Conservation (phyloP, 2,113 vertebrate genomes). For the Rhineura floridana region DNA sequence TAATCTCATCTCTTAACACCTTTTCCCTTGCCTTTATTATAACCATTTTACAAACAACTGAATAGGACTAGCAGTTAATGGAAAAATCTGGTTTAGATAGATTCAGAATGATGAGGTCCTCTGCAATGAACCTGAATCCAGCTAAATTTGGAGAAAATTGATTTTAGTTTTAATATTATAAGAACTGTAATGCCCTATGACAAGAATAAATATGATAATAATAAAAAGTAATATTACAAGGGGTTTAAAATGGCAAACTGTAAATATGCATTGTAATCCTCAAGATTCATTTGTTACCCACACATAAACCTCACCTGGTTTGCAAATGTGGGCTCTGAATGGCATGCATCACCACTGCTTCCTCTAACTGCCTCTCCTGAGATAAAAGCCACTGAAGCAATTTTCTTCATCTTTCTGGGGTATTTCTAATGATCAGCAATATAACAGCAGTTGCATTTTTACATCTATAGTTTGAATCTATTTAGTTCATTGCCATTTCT, state of each 20-base stretch:
- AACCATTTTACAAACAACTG: background rate
- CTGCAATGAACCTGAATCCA: background rate
- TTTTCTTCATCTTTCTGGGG: background rate
- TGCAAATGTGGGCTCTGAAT: background rate
- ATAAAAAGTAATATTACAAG: background rate
- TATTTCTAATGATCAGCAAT: background rate
- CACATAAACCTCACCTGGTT: background rate
- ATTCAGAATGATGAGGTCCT: background rate
- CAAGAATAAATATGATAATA: conserved; percentile 1
- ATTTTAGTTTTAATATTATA: conserved; percentile 8
- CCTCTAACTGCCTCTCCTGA: background rate
- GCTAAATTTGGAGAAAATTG: background rate
- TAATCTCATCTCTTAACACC: background rate
- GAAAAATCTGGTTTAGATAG: background rate
- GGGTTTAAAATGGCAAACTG: conserved; percentile 2
- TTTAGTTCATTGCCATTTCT: background rate
- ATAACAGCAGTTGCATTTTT: background rate
- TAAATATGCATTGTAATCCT: background rate
- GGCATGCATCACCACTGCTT: background rate
- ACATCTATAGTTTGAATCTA: background rate
- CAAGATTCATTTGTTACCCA: background rate
- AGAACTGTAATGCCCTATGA: background rate
- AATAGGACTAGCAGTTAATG: background rate
- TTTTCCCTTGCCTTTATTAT: background rate
- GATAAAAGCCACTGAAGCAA: background rate